Evolutionary conservation across 2,888 invertebrate genomes (phyloP), one percentile per base, ranked within the genome.

Genomic region (Hoplodrina blanda): DNA sequence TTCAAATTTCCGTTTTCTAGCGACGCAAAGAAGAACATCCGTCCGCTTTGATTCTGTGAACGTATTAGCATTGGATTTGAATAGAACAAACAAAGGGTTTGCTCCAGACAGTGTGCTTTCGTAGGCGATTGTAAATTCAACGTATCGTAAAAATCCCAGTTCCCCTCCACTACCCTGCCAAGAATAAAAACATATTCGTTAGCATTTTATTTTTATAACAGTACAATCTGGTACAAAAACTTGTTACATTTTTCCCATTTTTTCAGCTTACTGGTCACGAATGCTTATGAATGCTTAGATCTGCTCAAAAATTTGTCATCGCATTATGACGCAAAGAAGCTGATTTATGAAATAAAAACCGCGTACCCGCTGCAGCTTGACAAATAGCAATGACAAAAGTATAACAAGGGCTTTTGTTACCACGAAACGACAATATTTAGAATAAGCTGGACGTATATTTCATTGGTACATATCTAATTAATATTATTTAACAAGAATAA

Each of bases 41-140:
- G 92, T 91, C 92, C 91, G 91, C 93, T 94, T 94, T 94, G 95
- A 94, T 95, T 94, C 94, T 88, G 91, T 91, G 90, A 93, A 94
- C 93, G 94, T 95, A 95, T 95, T 95, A 95, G 94, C 95, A 95
- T 95, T 92, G 92, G 89, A 95, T 95, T 95, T 95, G 95, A 95
- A 95, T 95, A 95, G 94, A 93, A 95, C 95, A 95, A 95, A 95
- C 95, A 95, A 95, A 95, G 94, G 95, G 95, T 94, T 94, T 95
- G 93, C 89, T 94, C 93, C 89, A 94, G 95, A 94, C 93, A 92
- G 90, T 94, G 90, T 94, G 94, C 94, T 94, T 95, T 95, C 94
- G 95, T 93, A 94, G 94, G 95, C 95, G 92, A 94, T 95, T 95
- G 94, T 94, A 92, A 93, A 95, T 93, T 94, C 94, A 93, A 91